Evolutionary conservation across 2,113 vertebrate species (phyloP).

Genomic region (Mionectes macconnelli): DNA sequence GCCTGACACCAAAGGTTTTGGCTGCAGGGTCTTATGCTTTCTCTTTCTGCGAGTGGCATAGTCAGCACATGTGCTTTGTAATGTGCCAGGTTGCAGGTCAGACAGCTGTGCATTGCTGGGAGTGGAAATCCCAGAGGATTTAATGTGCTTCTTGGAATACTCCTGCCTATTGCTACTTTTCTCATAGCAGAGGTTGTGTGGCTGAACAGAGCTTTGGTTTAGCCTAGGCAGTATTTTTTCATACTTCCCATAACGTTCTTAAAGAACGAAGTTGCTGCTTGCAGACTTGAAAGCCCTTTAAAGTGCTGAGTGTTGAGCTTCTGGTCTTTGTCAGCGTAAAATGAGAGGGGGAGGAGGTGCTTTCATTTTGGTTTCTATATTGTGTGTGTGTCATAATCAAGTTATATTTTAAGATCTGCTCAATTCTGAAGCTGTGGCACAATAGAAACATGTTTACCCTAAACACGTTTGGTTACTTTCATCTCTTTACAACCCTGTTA

Average conservation of each 20-base stretch:
- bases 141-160: neutral
- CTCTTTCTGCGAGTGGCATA: neutral
- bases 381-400: conserved; percentile 4
- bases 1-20: neutral
- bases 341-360: conserved; percentile 24
- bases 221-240: neutral
- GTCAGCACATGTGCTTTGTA: neutral
- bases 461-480: conserved; percentile 5
- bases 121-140: neutral
- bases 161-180: neutral
- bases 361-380: conserved; percentile 46
- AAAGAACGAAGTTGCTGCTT: neutral
- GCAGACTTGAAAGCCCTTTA: conserved; percentile 35
- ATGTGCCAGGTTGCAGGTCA: neutral
- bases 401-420: conserved; percentile 36
- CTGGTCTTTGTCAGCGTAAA: conserved; percentile 18
- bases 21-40: neutral
- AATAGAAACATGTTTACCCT: conserved; percentile 31
- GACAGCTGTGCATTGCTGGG: neutral
- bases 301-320: conserved; percentile 59
- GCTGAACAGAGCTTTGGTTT: neutral
- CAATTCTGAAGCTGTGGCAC: conserved; percentile 29
- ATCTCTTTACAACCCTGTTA: neutral
- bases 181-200: neutral
- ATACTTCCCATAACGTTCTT: neutral